Conservation (phyloP, 1,140 invertebrate species). For the Aculops lycopersici region DNA sequence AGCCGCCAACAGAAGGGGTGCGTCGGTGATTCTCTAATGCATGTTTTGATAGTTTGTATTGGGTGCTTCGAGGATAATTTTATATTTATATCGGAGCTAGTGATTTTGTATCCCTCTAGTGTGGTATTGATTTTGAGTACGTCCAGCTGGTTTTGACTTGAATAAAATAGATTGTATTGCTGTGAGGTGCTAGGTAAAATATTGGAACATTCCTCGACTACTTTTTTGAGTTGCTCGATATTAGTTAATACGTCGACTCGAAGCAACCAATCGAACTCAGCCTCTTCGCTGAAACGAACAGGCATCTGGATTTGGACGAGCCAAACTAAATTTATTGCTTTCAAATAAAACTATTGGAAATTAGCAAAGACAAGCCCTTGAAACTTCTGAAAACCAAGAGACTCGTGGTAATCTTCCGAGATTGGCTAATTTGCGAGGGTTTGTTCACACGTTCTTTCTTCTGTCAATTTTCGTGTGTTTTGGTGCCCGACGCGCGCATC, state of each 20-base stretch:
- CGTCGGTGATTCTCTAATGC: background rate
- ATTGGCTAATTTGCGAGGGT: no score
- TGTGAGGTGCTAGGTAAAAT: conserved; percentile 32
- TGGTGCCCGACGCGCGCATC: no score
- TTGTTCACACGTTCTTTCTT: no score
- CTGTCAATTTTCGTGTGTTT: no score
- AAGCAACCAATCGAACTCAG: conserved; percentile 69
- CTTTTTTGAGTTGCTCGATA: conserved; percentile 41
- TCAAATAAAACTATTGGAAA: background rate
- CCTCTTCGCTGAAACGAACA: conserved; percentile 21
- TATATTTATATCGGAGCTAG: conserved; percentile 28
- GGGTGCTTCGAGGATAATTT: background rate
- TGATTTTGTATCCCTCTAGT: conserved; percentile 58
- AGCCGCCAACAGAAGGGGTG: background rate
- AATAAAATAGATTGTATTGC: conserved; percentile 39
- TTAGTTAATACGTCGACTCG: conserved; percentile 57
- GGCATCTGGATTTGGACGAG: background rate
- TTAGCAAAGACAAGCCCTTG: background rate
- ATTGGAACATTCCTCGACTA: conserved; percentile 20
- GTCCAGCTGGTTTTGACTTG: conserved; percentile 23
- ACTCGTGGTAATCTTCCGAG: no score
- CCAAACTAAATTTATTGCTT: background rate
- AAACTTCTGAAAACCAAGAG: no score
- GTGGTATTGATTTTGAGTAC: conserved; percentile 64
- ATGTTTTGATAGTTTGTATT: background rate